Evolutionary conservation across 2,888 invertebrate species (phyloP), one percentile per base, ranked within the genome.

Genomic region (Oasisia sp.): DNA sequence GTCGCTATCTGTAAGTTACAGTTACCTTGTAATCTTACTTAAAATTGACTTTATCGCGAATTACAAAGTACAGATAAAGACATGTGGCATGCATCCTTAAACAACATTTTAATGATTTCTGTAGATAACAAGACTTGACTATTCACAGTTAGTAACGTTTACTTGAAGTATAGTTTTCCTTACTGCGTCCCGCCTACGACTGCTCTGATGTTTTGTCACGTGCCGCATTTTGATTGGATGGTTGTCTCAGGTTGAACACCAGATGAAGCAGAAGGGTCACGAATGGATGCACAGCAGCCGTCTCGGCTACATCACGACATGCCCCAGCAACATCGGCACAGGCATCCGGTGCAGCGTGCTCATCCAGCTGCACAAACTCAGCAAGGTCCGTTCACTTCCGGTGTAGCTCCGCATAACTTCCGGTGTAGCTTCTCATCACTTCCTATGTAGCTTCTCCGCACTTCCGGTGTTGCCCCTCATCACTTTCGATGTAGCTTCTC

Each of bases 211-310:
- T 7, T 74, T n/a, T 74, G 74, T 74, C 14, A 74, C 74, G 27
- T 74, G 74, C 27, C 7, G 27, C 7, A 27, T 19, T 74, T 74
- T 74, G 74, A 74, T 74, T 74, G 58, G 58, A 14, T 14, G 74
- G 19, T 74, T 74, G n/a, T 14, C 44, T 9, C 27, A 92, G 92
- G 92, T 94, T 5, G 94, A 92, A 89, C 91, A 89, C 8, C 92
- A 98, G 94, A 99, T 99, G 95, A 98, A 98, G 95, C 98, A 98
- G 95, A 92, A 93, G n/a, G 94, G 93, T 8, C 92, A 93, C 89
- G 93, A 92, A 90, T 93, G 93, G 91, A 93, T 93, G 94, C 93
- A 93, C 74, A 94, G 92, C 89, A 92, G 92, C 32, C 94, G 94
- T 38, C 92, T 94, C 32, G 94, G 94, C 38, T 94, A 93, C 93